Conservation (phyloP, 2,888 invertebrate genomes). For the Cylindroiulus punctatus region DNA sequence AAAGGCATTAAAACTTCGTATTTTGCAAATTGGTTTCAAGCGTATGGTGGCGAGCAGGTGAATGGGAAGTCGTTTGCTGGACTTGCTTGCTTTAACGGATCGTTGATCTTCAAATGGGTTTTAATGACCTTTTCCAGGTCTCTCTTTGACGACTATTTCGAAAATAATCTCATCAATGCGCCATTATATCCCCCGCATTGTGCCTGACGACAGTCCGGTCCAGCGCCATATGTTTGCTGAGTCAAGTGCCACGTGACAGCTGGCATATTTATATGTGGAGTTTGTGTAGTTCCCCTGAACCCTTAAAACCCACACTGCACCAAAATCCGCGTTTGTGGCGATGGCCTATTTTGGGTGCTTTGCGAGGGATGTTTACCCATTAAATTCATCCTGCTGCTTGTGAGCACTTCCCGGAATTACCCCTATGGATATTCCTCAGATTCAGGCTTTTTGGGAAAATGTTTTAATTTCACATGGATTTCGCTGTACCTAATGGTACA, state of each 20-base stretch:
- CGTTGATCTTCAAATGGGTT: neutral
- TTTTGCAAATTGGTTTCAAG: neutral
- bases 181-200: constrained; percentile 28
- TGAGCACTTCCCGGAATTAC: neutral
- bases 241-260: constrained; percentile 34
- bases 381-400: neutral
- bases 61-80: no score
- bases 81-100: neutral
- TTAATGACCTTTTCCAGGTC: constrained; percentile 6
- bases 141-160: neutral
- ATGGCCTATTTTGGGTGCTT: constrained; percentile 4
- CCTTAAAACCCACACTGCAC: constrained; percentile 25
- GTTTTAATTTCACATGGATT: neutral
- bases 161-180: constrained; percentile 37
- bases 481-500: neutral
- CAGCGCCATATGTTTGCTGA: constrained; percentile 4
- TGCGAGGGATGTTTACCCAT: neutral
- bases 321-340: neutral
- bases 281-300: neutral
- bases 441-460: neutral
- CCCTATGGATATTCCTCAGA: neutral
- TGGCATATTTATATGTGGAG: neutral
- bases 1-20: neutral
- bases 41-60: neutral
- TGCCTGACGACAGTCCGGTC: neutral